Evolutionary conservation across 2,797 vertebrate genomes (phyloP), one percentile per base, ranked within the genome.

Genomic region (Anguilla megastoma): DNA sequence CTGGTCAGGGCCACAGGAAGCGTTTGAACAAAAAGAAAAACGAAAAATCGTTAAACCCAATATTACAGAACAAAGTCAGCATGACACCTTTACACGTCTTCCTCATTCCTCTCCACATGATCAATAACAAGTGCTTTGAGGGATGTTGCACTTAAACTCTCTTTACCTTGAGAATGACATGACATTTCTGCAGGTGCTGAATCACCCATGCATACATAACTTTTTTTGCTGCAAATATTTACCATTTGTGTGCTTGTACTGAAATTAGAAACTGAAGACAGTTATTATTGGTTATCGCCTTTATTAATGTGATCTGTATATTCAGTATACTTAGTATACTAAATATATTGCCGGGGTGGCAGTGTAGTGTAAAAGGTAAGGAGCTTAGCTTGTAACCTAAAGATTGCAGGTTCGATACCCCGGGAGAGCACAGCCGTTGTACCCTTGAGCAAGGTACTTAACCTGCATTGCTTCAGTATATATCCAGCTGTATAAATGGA

Each of bases 51-150:
- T n/a, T 12, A 36, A 16, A 18, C 9, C 71, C 71, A 74, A 36
- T 33, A 14, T 36, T 36, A 8, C 16, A 18, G 36, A 71, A 66
- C 24, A 48, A 27, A 18, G 9, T 66, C 30, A 30, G 60, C 71
- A 48, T 24, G 60, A 48, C 27, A 48, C 52, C 8, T 60, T 56
- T 6, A 27, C n/a, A 27, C 10, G 30, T 71, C 87, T 87, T 87
- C 87, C 80, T 84, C 80, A 84, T 87, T 87, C 82, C 82, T 69
- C 24, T 45, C 6, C 45, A 30, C 30, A 30, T 9, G 14, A 83
- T 83, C 45, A 74, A 85, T 36, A 84, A 71, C 50, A 71, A 50
- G 69, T 41, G 80, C 74, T 50, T 84, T 87, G 86, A 69, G 50
- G 9, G 36, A 69, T 66, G 58, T 52, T 83, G 76, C 56, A 71